Conservation (phyloP, 2,113 vertebrate species). For the Bufo bufo region DNA sequence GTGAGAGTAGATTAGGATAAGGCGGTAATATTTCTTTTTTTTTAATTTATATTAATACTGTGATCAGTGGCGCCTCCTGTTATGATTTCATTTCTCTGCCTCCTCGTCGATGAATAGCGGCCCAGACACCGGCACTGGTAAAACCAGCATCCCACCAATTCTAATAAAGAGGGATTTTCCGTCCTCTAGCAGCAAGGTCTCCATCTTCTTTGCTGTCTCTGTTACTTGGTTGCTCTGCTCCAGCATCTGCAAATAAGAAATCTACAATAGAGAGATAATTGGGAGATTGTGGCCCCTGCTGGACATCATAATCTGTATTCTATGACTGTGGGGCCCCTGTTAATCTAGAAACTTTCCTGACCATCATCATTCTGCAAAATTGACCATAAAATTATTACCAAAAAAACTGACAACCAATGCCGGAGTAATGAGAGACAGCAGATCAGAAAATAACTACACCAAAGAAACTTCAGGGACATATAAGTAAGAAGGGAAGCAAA, state of each 20-base stretch:
- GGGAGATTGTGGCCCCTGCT: not conserved
- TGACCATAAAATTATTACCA: too few species aligned
- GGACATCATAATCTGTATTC: not conserved
- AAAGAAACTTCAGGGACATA: too few species aligned
- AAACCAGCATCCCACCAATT: not conserved
- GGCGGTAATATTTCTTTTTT: too few species aligned
- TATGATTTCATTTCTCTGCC: not conserved
- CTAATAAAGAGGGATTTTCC: not conserved
- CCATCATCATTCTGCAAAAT: too few species aligned
- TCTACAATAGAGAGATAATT: not conserved
- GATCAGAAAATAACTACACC: too few species aligned
- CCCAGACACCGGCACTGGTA: not conserved
- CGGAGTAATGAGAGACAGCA: too few species aligned
- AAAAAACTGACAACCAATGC: too few species aligned
- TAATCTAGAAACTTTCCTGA: too few species aligned
- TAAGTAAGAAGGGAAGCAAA: too few species aligned
- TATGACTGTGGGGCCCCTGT: too few species aligned
- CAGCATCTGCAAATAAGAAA: not conserved
- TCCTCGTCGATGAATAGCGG: not conserved
- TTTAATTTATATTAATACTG: too few species aligned
- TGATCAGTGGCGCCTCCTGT: not conserved
- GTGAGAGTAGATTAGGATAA: too few species aligned
- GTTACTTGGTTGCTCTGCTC: not conserved
- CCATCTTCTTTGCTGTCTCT: not conserved
- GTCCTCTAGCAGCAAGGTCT: not conserved